Evolutionary conservation across 2,797 vertebrate species (phyloP), one percentile per base, ranked within the genome.

Genomic region (Sebastes matsubarae): DNA sequence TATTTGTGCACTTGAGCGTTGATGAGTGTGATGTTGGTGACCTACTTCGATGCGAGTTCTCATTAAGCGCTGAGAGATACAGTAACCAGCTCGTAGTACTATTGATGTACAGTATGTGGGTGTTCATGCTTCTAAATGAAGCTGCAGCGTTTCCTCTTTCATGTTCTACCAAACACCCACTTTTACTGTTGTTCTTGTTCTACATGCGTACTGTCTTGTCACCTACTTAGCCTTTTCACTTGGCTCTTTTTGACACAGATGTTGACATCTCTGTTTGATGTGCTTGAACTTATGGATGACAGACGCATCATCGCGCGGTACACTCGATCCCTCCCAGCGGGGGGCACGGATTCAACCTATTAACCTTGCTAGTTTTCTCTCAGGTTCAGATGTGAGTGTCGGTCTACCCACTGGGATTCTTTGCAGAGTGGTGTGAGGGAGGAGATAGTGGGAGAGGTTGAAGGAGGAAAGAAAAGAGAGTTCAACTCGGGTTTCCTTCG

Each of bases 401-500:
- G 32, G 57, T 75, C 57, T 42, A 9, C 63, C 72, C 71, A 18
- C 73, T 32, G 80, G 86, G 85, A 85, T 66, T 54, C 69, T 70
- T 16, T 16, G 72, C 66, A 4, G 14, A 11, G 58, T 59, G 70
- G 59, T 68, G 69, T 30, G 80, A 85, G 75, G 74, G 64, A 73
- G 78, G 64, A 75, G 65, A 77, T 30, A 2, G 72, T 18, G 38
- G 64, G 38, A 75, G 73, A 57, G 46, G 50, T 72, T 54, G 32
- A 72, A 10, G 12, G 64, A 34, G 11, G 54, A 65, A 27, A 72
- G 46, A 76, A 74, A 80, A 18, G 29, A 36, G 77, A 75, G 87
- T 90, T 93, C 87, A 91, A 4, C 66, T 80, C 59, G 30, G 73
- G 84, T 86, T 90, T 90, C 72, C 65, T 34, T 72, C 27, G 24